Base-by-base conservation (phyloP, 2,888 invertebrate species). In the Rhabditophanes sp. region DNA sequence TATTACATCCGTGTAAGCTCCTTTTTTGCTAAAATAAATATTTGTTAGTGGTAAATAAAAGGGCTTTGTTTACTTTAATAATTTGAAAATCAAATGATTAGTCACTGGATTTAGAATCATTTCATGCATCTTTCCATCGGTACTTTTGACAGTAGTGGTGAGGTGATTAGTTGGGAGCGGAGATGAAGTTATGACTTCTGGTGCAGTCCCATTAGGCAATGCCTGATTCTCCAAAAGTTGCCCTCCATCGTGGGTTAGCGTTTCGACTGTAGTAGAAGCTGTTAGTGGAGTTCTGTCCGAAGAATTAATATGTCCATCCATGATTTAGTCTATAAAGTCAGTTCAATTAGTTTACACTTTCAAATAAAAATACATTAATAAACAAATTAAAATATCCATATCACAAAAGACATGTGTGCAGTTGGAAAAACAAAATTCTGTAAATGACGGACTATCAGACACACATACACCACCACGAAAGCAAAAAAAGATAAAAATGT, bases 61-160 rank as follows among this genome's bases (percentile, higher is more conserved):
- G n/a, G n/a, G n/a, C n/a, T n/a, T n/a, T n/a, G n/a, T n/a, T n/a
- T n/a, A n/a, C n/a, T n/a, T n/a, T n/a, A n/a, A n/a, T n/a, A n/a
- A n/a, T n/a, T n/a, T n/a, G n/a, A n/a, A n/a, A n/a, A n/a, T n/a
- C n/a, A n/a, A n/a, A n/a, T n/a, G 23, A 25, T 3, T 21, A 40
- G 21, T 22, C 24, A 12, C 14, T 39, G 40, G 16, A 29, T 41
- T 35, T 16, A 24, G 15, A 18, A 23, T 16, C 23, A 15, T 29
- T 29, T 12, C 11, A 38, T 56, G 53, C 9, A 43, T 26, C 28
- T 52, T 54, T 3, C 48, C 49, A 31, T 52, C 37, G 12, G 16
- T 38, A 14, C 31, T 37, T 21, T 39, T 39, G 19, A 38, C 31
- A 9, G 37, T 39, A 16, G 37, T 26, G 12, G 29, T 24, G 30